phyloP scores from a whole-genome alignment of 2,113 vertebrate species.

The Parus major region DNA sequence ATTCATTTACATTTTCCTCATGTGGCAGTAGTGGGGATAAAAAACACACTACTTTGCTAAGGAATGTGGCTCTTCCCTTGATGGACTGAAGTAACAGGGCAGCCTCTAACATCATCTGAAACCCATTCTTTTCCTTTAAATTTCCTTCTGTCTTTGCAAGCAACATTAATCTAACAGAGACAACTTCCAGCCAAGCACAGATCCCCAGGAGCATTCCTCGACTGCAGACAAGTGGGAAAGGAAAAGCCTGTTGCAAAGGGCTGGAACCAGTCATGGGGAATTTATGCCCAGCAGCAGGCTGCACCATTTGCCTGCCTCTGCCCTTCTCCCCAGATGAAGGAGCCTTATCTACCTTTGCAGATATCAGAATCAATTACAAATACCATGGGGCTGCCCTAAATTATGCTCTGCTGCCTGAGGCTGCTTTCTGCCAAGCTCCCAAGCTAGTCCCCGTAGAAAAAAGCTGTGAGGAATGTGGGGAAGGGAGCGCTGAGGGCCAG shows the following conservation, averaged over 20 bases:
- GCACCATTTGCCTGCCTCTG: neutral
- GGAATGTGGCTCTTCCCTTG: neutral
- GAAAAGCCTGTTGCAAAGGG: neutral
- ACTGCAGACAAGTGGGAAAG: neutral
- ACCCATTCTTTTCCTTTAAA: neutral
- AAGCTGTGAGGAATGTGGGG: neutral
- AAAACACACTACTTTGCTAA: neutral
- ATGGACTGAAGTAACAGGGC: neutral
- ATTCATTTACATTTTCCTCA: neutral
- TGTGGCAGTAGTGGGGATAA: neutral
- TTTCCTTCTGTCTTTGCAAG: neutral
- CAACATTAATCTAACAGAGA: conserved; percentile 12
- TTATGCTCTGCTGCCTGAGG: neutral
- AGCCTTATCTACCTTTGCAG: neutral
- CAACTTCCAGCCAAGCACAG: neutral
- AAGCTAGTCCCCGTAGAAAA: neutral
- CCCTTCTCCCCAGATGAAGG: neutral
- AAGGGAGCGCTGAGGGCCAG: neutral
- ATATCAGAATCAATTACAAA: neutral
- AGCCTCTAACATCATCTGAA: neutral
- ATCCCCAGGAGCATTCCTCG: neutral
- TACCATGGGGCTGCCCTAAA: neutral
- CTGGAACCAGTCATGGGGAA: neutral
- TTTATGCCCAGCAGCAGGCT: neutral
- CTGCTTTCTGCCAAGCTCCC: neutral